Conservation (phyloP, 2,113 vertebrate species). For the Cololabis saira region DNA sequence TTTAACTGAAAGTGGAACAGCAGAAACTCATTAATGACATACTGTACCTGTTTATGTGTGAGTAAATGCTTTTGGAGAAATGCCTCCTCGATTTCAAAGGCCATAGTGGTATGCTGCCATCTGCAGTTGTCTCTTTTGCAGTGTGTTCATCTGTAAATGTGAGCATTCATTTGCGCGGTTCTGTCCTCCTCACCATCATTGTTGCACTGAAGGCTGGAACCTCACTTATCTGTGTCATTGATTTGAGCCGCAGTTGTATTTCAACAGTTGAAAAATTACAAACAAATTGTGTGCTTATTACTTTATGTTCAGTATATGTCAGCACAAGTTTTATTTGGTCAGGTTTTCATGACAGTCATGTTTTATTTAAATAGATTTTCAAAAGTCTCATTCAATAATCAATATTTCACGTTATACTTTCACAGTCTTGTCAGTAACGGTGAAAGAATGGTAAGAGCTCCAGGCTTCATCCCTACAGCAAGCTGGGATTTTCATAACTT, state of each 20-base stretch:
- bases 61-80: conserved; percentile 26
- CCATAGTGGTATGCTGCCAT: conserved; percentile 76
- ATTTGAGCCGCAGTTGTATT: background rate
- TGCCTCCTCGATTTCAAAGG: conserved; percentile 46
- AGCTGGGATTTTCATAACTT: too few species aligned
- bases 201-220: background rate
- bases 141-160: conserved; percentile 4
- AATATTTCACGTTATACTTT: too few species aligned
- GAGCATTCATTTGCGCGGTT: background rate
- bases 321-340: conserved; percentile 7
- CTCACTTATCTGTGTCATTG: background rate
- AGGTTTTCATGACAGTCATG: background rate
- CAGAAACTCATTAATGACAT: conserved; percentile 39
- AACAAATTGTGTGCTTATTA: conserved; percentile 16
- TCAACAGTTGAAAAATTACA: conserved; percentile 7
- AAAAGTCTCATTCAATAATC: too few species aligned
- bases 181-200: background rate
- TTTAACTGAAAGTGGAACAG: conserved; percentile 11
- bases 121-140: conserved; percentile 63
- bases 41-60: conserved; percentile 21
- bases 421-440: too few species aligned
- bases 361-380: background rate
- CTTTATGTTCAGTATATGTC: conserved; percentile 10
- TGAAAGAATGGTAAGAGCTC: too few species aligned
- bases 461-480: too few species aligned